phyloP scores from a whole-genome alignment of 2,888 invertebrate species.

The Calameuta idolon region DNA sequence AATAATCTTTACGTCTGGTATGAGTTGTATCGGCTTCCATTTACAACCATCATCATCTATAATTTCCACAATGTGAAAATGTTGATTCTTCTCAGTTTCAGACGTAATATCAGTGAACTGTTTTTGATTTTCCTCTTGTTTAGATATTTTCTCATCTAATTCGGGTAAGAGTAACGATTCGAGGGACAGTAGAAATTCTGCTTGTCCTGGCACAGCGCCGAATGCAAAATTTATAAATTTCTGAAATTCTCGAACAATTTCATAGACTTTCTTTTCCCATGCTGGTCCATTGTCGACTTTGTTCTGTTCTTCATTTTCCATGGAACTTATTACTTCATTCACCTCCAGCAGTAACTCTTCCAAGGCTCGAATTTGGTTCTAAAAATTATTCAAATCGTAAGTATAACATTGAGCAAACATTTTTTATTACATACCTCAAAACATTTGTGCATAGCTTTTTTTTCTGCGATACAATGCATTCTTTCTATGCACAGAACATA shows the following conservation, averaged over 20 bases:
- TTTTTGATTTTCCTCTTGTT: not conserved
- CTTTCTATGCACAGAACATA: constrained; percentile 46
- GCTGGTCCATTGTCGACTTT: constrained; percentile 30
- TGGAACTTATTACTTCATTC: constrained; percentile 25
- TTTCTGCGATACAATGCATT: constrained; percentile 40
- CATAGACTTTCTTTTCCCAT: constrained; percentile 60
- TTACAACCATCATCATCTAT: constrained; percentile 31
- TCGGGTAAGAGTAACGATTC: constrained; percentile 26
- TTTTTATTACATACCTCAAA: constrained; percentile 39
- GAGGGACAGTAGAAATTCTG: constrained; percentile 65
- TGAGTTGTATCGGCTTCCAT: constrained; percentile 36
- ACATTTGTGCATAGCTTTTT: constrained; percentile 34
- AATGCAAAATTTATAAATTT: constrained; percentile 69
- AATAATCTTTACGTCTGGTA: constrained; percentile 24
- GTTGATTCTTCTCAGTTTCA: constrained; percentile 11
- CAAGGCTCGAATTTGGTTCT: constrained; percentile 45
- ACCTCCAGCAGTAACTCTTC: constrained; percentile 35
- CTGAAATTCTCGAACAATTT: constrained; percentile 67
- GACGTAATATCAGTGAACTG: not conserved
- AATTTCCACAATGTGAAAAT: constrained; percentile 30
- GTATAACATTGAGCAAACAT: constrained; percentile 7
- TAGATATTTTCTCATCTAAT: constrained; percentile 11
- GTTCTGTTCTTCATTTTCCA: constrained; percentile 25
- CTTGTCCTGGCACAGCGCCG: constrained; percentile 66
- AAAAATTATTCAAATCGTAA: constrained; percentile 10